phyloP scores from a whole-genome alignment of 2,888 invertebrate genomes.

The Entomobrya proxima region DNA sequence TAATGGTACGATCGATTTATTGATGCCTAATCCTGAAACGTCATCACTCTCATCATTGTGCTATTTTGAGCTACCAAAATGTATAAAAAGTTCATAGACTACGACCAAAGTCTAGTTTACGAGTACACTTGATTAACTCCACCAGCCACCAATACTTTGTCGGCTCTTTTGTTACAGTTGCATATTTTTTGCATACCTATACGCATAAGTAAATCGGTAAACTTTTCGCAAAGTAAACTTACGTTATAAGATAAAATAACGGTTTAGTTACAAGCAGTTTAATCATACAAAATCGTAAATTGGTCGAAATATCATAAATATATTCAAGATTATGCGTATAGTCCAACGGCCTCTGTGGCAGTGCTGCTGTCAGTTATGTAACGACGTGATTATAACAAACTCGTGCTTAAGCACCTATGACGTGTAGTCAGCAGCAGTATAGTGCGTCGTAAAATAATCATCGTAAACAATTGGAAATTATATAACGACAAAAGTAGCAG shows the following conservation, averaged over 20 bases:
- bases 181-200: no score
- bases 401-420: not conserved
- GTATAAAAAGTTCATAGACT: no score
- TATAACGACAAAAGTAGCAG: not conserved
- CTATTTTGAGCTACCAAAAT: not conserved
- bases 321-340: not conserved
- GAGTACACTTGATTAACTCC: no score
- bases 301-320: not conserved
- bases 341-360: not conserved
- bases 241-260: no score
- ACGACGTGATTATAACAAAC: constrained; percentile 35
- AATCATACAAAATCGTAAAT: not conserved
- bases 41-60: no score
- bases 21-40: not conserved
- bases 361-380: constrained; percentile 5
- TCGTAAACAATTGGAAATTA: not conserved
- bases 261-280: no score
- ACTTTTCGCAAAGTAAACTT: no score
- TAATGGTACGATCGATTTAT: not conserved
- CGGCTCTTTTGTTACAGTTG: no score
- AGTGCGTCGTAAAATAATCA: not conserved
- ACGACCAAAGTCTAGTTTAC: no score
- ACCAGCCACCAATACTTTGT: no score
- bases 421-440: not conserved
- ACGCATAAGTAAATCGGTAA: no score